These are phyloP conservation scores for Dendroctonus ponderosae DNA, from an alignment of 1,140 invertebrate species.

Conservation along the genomic window DNA sequence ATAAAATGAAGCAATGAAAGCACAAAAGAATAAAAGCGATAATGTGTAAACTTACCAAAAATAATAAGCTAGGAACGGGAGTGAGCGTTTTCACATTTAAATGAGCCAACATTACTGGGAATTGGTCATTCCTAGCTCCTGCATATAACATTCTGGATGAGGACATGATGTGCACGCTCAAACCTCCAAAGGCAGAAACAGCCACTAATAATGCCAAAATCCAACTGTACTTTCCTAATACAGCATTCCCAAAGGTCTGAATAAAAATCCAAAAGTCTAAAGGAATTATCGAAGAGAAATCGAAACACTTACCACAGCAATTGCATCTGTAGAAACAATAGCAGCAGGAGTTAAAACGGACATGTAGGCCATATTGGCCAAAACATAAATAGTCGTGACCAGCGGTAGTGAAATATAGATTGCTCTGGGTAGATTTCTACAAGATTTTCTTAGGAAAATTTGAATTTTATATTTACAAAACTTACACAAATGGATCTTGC, in stretches of 20 bases:
- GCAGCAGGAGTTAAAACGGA: conserved; percentile 82
- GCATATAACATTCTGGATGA: conserved; percentile 88
- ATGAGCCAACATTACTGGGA: conserved; percentile 79
- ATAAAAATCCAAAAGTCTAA: conserved; percentile 38
- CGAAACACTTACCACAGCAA: conserved; percentile 79
- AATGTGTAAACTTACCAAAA: conserved; percentile 64
- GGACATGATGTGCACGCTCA: conserved; percentile 89
- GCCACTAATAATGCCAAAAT: conserved; percentile 84
- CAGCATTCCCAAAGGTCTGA: conserved; percentile 77
- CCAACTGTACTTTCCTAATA: conserved; percentile 71
- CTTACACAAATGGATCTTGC: conserved; percentile 83
- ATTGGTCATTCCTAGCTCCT: conserved; percentile 85
- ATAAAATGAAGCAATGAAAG: not conserved
- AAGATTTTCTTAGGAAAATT: conserved; percentile 81
- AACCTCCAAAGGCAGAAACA: conserved; percentile 78
- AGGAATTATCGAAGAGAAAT: not conserved
- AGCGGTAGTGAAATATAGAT: conserved; percentile 91
- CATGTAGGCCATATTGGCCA: conserved; percentile 92
- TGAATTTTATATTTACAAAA: conserved; percentile 79
- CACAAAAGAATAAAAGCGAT: not conserved
- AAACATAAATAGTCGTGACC: conserved; percentile 87
- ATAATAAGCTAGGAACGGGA: conserved; percentile 80
- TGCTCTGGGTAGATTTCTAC: conserved; percentile 87
- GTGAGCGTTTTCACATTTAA: conserved; percentile 80
- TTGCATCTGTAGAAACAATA: conserved; percentile 83